These are phyloP conservation scores for Lithobius niger DNA, from an alignment of 1,140 invertebrate species.

Conservation along the genomic window DNA sequence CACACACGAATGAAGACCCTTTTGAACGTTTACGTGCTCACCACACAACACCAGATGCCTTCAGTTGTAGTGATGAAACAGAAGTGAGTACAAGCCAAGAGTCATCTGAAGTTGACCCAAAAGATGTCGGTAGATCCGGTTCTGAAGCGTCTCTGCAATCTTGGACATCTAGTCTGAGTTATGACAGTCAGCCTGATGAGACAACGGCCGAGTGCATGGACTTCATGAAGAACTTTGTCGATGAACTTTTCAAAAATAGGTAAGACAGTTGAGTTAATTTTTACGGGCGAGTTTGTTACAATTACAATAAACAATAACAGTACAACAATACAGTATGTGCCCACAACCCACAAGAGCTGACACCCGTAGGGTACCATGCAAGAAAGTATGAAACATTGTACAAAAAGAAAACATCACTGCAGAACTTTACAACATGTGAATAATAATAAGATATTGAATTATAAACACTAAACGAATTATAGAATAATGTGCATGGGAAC, in stretches of 20 bases:
- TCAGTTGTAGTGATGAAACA: neutral
- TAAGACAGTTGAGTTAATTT: constrained; percentile 12
- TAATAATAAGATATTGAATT: no score
- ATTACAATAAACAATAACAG: no score
- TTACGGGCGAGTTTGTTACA: constrained; percentile 4
- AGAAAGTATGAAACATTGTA: no score
- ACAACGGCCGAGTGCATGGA: constrained; percentile 41
- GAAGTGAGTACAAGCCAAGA: constrained; percentile 1
- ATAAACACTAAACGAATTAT: no score
- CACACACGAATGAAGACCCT: neutral
- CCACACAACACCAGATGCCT: neutral
- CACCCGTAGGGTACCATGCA: no score
- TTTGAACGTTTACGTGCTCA: neutral
- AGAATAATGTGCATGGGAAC: no score
- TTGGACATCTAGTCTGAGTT: constrained; percentile 54
- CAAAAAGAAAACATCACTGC: no score
- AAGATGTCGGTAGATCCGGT: constrained; percentile 30
- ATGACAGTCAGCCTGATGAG: constrained; percentile 54
- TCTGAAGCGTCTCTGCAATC: constrained; percentile 55
- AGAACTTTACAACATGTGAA: no score
- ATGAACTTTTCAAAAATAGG: constrained; percentile 45
- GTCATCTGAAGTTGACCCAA: constrained; percentile 10
- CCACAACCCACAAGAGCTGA: no score
- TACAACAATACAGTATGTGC: no score
- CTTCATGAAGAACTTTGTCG: constrained; percentile 58